Evolutionary conservation across 2,888 invertebrate species (phyloP), one percentile per base, ranked within the genome.

Genomic region (Dendrolimus houi): DNA sequence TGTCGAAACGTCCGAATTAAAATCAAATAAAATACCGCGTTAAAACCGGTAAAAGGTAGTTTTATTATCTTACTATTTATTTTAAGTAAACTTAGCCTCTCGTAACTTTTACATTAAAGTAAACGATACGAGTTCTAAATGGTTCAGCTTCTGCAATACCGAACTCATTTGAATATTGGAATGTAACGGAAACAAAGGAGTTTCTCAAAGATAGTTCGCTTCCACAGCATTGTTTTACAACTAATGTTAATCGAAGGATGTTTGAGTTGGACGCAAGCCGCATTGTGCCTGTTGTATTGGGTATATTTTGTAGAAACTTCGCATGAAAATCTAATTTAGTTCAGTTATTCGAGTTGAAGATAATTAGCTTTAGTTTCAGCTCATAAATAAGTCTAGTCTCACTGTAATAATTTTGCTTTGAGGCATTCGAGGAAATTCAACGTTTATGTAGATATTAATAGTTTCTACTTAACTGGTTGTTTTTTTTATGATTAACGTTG

Each of bases 121-220:
- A 12, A 2, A 10, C 12, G 47, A 47, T 9, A 6, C 47, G 29
- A 29, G 29, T 29, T 29, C 29, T 29, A 29, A 76, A 77, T 70
- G 71, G 67, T 72, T 61, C 65, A 77, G 75, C 77, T 79, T 78
- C 74, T 68, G 72, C 72, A 63, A 73, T 67, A 72, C 68, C 73
- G 72, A 75, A 74, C 81, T 80, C 73, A 83, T 85, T 83, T 82
- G 79, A 83, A 84, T 85, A 81, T 79, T 74, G 70, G 71, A 78
- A 76, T 77, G 74, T 79, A 74, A 76, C 77, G 74, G 79, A 74
- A 76, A 73, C 72, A 71, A 65, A 60, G 63, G 62, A 60, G 60
- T 60, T 65, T 67, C 65, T 64, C 65, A 68, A 79, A 79, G 72
- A 77, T 68, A 68, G 70, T 78, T 79, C 62, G 65, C 64, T 64